Base-by-base conservation (phyloP, 1,140 invertebrate genomes). In the Odontomachus brunneus region DNA sequence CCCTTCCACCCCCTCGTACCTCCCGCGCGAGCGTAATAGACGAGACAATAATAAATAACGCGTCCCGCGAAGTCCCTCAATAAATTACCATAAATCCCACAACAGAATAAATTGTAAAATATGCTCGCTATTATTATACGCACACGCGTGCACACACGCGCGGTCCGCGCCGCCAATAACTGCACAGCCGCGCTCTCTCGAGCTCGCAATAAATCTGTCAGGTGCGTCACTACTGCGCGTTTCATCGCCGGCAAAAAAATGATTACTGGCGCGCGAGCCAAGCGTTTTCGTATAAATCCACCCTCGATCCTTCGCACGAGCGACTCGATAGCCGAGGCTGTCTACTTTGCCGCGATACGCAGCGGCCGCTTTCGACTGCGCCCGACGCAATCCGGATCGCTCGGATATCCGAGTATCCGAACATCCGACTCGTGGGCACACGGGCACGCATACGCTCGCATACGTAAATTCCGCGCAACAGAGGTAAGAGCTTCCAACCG, bases 101-200 rank as follows among this genome's bases (percentile, higher is more conserved):
- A 80, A 69, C 65, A 59, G 65, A 80, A 80, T 80, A 80, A 80
- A 80, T 80, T 80, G 75, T 80, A 71, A 80, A 80, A 80, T 80
- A 71, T 67, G 75, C 19, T 80, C n/a, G 51, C 51, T 24, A 80
- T 80, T 80, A 80, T 80, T 78, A 67, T 78, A 78, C 75, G 74
- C 73, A 51, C 60, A 38, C 60, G 48, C 49, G 49, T 17, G 63
- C 29, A 63, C 74, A 11, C 38, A 44, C 38, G 9, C 38, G 29
- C 24, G 26, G 22, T 55, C 29, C n/a, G 19, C 53, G 53, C 53
- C 33, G 51, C 65, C 65, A 78, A 78, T 78, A 78, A 69, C 75
- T 69, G 63, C 63, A n/a, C n/a, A 67, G 75, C 22, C 11, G 12
- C 11, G 12, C 11, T 63, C 63, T 78, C 66, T 69, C 51, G 75